Percentiles rank a stretch among this genome's conserved stretches.
Evolutionary conservation across 2,113 vertebrate species (phyloP).

Genomic region (Pteropus alecto): DNA sequence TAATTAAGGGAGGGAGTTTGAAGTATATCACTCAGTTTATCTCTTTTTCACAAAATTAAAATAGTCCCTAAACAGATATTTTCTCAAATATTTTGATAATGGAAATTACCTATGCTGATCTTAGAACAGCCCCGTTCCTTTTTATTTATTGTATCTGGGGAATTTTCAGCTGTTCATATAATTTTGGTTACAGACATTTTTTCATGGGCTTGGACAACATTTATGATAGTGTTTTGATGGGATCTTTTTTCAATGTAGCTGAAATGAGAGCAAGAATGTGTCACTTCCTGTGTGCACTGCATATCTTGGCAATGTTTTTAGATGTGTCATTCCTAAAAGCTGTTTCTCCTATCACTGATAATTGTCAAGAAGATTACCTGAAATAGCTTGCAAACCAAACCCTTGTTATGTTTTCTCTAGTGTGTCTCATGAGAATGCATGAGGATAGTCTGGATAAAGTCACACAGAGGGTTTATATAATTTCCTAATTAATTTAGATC

Average conservation of each 20-base stretch:
- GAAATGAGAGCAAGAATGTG: not conserved
- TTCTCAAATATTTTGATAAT: not conserved
- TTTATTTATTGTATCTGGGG: not conserved
- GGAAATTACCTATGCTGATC: not conserved
- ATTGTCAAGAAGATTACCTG: not conserved
- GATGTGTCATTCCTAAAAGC: not conserved
- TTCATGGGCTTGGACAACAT: not conserved
- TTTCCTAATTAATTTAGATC: not conserved
- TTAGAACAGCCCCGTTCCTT: not conserved
- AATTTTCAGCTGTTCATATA: not conserved
- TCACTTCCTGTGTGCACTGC: not conserved
- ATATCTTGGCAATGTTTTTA: not conserved
- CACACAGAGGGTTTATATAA: not conserved
- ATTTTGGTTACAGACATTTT: not conserved
- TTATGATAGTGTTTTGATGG: not conserved
- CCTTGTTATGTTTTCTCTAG: not conserved
- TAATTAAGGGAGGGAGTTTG: not conserved
- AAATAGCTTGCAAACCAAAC: not conserved
- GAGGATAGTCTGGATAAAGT: not conserved
- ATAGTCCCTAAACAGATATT: not conserved
- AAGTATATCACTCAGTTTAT: not conserved
- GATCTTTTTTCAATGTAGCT: not conserved
- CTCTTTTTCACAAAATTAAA: not conserved
- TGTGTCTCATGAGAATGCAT: not conserved
- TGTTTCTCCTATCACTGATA: not conserved